phyloP scores from a whole-genome alignment of 2,797 vertebrate species.

The Myotis planiceps region DNA sequence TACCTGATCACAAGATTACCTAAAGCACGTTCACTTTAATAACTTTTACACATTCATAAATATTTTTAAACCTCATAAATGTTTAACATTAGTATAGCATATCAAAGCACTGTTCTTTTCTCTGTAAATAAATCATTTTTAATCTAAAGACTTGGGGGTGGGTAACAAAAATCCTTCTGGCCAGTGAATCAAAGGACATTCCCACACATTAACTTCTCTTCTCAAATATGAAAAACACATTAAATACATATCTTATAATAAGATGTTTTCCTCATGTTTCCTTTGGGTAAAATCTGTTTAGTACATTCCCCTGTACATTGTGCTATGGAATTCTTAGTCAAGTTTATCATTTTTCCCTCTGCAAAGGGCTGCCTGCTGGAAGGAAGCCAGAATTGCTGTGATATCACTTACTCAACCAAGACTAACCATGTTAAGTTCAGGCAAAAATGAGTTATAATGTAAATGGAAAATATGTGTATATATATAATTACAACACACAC shows the following conservation, averaged over 20 bases:
- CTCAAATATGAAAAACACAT: slow-evolving; percentile 87
- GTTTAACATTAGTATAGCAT: slow-evolving; percentile 80
- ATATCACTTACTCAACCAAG: slow-evolving; percentile 25
- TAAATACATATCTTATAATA: slow-evolving; percentile 83
- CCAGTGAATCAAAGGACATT: slow-evolving; percentile 85
- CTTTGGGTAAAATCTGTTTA: slow-evolving; percentile 73
- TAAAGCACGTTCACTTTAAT: slow-evolving; percentile 82
- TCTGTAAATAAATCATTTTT: slow-evolving; percentile 85
- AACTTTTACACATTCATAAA: slow-evolving; percentile 83
- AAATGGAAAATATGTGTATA: slow-evolving; percentile 31
- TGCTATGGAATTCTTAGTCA: neutral
- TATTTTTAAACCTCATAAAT: slow-evolving; percentile 83
- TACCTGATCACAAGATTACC: slow-evolving; percentile 84
- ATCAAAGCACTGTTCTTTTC: slow-evolving; percentile 83
- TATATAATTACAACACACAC: neutral
- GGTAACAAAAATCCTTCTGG: slow-evolving; percentile 80
- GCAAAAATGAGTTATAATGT: slow-evolving; percentile 32
- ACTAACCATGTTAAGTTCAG: slow-evolving; percentile 11
- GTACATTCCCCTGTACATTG: slow-evolving; percentile 58
- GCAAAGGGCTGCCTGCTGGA: slow-evolving; percentile 56
- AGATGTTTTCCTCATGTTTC: slow-evolving; percentile 86
- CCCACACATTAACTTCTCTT: slow-evolving; percentile 84
- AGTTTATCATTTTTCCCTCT: slow-evolving; percentile 59
- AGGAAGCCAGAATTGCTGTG: slow-evolving; percentile 32
- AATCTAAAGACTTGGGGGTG: slow-evolving; percentile 64